Evolutionary conservation across 2,888 invertebrate species (phyloP).

Genomic region (Philereme transversata): DNA sequence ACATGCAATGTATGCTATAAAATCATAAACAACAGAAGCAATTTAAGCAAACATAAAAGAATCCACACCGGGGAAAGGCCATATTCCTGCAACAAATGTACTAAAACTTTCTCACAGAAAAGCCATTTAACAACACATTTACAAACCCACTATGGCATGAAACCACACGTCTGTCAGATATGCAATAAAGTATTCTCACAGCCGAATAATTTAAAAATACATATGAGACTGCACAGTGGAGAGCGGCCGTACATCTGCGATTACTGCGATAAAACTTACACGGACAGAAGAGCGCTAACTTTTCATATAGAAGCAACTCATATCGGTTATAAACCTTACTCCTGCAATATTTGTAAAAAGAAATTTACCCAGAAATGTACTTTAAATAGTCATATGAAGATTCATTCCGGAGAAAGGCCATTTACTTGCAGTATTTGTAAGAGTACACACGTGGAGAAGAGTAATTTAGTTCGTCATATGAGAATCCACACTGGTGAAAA

Average conservation of each 20-base stretch:
- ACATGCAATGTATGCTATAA: neutral
- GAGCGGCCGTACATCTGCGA: neutral
- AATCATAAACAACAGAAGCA: neutral
- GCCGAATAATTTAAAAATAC: neutral
- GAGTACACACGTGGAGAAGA: neutral
- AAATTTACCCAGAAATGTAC: neutral
- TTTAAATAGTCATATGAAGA: neutral
- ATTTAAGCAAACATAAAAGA: neutral
- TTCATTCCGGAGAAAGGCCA: neutral
- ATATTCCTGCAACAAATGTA: neutral
- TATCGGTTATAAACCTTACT: neutral
- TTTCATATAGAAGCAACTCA: neutral
- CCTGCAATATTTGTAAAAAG: neutral
- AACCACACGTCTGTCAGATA: neutral
- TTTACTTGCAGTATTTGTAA: neutral
- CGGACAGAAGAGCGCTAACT: neutral
- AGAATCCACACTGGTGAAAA: neutral
- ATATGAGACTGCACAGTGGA: neutral
- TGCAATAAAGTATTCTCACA: neutral
- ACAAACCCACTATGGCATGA: neutral
- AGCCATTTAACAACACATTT: neutral
- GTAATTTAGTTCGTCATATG: neutral
- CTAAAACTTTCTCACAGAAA: neutral
- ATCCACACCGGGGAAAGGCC: slow-evolving; percentile 1
- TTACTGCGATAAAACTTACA: neutral